These are phyloP conservation scores for Diorhabda carinulata DNA, from an alignment of 1,140 invertebrate species.

Conservation along the genomic window DNA sequence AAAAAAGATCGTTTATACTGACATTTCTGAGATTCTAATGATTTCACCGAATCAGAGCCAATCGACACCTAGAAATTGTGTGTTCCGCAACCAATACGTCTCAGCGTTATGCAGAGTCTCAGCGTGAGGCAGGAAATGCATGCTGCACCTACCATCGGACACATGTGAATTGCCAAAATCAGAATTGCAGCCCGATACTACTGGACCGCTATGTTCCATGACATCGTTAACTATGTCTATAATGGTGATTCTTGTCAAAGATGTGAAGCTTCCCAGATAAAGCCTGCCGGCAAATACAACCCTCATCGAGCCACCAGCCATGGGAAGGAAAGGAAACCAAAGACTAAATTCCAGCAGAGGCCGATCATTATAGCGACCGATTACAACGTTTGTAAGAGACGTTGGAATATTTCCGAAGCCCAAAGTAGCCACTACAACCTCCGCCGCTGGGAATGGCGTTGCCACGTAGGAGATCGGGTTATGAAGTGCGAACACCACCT, in stretches of 20 bases:
- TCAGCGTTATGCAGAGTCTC: constrained; percentile 15
- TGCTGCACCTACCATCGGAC: constrained; percentile 27
- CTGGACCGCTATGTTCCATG: constrained; percentile 38
- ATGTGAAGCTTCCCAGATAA: constrained; percentile 37
- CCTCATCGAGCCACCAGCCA: constrained; percentile 27
- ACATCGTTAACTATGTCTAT: constrained; percentile 27
- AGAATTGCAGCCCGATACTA: constrained; percentile 31
- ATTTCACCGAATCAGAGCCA: constrained; percentile 15
- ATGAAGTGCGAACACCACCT: constrained; percentile 22
- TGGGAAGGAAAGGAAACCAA: constrained; percentile 33
- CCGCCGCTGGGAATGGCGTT: constrained; percentile 17
- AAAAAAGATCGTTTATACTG: constrained; percentile 14
- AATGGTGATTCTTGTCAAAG: constrained; percentile 34
- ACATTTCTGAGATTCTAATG: constrained; percentile 22
- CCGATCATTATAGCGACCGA: not conserved
- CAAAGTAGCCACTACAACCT: constrained; percentile 26
- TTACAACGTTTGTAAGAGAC: constrained; percentile 7
- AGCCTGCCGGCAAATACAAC: constrained; percentile 40
- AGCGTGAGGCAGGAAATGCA: constrained; percentile 21
- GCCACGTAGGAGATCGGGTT: constrained; percentile 20
- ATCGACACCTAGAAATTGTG: constrained; percentile 20
- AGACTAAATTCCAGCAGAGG: too few species aligned
- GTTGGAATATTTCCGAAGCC: constrained; percentile 9
- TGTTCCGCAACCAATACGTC: constrained; percentile 22
- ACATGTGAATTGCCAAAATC: constrained; percentile 39